Evolutionary conservation across 1,140 invertebrate genomes (phyloP).

Genomic region (Nilaparvata lugens): DNA sequence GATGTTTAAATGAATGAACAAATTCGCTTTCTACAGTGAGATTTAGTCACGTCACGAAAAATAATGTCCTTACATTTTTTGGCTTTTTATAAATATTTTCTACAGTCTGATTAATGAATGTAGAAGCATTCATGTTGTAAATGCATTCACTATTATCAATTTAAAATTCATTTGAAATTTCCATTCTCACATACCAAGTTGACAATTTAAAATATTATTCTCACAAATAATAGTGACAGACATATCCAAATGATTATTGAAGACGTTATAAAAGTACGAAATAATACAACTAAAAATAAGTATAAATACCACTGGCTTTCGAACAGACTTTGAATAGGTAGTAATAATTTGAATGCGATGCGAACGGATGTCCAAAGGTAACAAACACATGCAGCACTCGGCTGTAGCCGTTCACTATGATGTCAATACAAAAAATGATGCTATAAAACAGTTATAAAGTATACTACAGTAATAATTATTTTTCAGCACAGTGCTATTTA

Average conservation of each 20-base stretch:
- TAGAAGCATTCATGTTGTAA: neutral
- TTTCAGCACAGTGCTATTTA: conserved; percentile 90
- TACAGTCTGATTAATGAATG: neutral
- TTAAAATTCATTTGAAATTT: neutral
- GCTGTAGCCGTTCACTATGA: neutral
- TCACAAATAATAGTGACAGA: neutral
- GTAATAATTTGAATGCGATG: neutral
- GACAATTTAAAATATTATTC: neutral
- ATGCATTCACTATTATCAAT: neutral
- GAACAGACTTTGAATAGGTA: neutral
- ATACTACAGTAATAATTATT: conserved; percentile 3
- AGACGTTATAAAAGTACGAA: conserved; percentile 2
- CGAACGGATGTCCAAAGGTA: neutral
- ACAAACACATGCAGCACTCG: neutral
- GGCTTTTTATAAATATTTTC: neutral
- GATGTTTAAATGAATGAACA: neutral
- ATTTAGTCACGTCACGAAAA: too few relatives aligned
- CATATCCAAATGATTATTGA: neutral
- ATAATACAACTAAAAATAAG: neutral
- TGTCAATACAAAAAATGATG: neutral
- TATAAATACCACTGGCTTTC: conserved; percentile 4
- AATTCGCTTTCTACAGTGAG: neutral
- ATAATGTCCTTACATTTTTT: too few relatives aligned
- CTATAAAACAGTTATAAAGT: conserved; percentile 1
- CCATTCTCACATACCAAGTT: neutral